Evolutionary conservation across 1,140 invertebrate genomes (phyloP).

Genomic region (Philotrypesis tridentata): DNA sequence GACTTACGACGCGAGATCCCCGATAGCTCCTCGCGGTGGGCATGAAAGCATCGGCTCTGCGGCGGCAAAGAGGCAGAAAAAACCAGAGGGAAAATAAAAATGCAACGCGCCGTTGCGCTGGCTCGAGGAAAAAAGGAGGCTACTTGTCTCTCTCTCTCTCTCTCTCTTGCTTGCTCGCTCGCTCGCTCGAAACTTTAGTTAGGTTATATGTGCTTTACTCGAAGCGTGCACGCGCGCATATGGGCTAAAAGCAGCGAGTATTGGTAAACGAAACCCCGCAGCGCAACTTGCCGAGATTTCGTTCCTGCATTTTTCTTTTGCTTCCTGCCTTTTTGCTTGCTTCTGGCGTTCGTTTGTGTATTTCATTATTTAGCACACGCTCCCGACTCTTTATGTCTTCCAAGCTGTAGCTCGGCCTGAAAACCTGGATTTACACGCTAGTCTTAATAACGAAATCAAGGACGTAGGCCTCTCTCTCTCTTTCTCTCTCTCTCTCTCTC

Average conservation of each 20-base stretch:
- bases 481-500: too few species aligned
- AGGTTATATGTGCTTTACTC: slow-evolving; percentile 4
- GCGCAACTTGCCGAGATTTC: slow-evolving; percentile 35
- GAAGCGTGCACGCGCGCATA: slow-evolving; percentile 12
- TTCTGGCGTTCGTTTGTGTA: background rate
- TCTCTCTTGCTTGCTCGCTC: background rate
- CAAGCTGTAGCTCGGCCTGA: background rate
- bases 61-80: slow-evolving; percentile 33
- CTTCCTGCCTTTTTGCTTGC: background rate
- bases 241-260: slow-evolving; percentile 43
- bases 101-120: slow-evolving; percentile 52
- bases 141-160: slow-evolving; percentile 13
- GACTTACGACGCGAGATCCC: slow-evolving; percentile 74
- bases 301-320: slow-evolving; percentile 17
- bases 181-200: slow-evolving; percentile 21
- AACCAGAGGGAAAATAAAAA: slow-evolving; percentile 61
- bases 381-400: background rate
- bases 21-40: slow-evolving; percentile 73
- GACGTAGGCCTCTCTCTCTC: background rate
- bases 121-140: slow-evolving; percentile 49
- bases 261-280: slow-evolving; percentile 43
- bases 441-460: slow-evolving; percentile 32
- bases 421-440: slow-evolving; percentile 24
- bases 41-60: slow-evolving; percentile 68
- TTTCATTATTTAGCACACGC: slow-evolving; percentile 32